Evolutionary conservation across 2,888 invertebrate genomes (phyloP), one percentile per base, ranked within the genome.

Genomic region (Minunthozetes semirufus): DNA sequence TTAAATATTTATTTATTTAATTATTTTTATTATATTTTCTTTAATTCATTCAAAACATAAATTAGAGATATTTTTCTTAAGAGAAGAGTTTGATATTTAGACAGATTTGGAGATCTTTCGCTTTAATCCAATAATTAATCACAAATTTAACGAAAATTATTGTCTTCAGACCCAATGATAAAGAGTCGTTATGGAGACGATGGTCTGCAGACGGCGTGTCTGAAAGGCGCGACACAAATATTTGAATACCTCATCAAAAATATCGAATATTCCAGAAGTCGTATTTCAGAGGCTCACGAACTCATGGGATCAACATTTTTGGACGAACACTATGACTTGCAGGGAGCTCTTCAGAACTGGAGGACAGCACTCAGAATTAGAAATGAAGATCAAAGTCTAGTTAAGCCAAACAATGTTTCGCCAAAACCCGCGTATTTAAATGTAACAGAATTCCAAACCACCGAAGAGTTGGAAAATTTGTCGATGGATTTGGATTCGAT

Each of bases 251-350:
- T 94, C 73, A 86, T 88, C 80, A 84, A 85, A 72, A 85, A 85
- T 79, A 81, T 82, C 22, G 87, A 87, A 71, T 93, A 91, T 83
- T 80, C 86, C 29, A 84, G 87, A 2, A 88, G 88, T 81, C 87
- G 90, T 79, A 83, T 90, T 73, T 92, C 93, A 0, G 91, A 94
- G 84, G 92, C 93, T 9, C 88, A 91, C 82, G 94, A 95, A 84
- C 85, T 95, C 80, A 89, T 94, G 82, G 94, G 91, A 1, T 88
- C 93, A 25, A 93, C 94, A 75, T 92, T 89, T 84, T 86, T 94
- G 72, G 93, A 94, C 83, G 93, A 93, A 75, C 89, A 90, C 83
- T 89, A 90, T 83, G 91, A 93, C 83, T 87, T 88, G 13, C 83
- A 80, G 73, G 87, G 87, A 50, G 89, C 92, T 76, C 84, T 92